Evolutionary conservation across 2,888 invertebrate genomes (phyloP), one percentile per base, ranked within the genome.

Genomic region (Epirrhoe alternata): DNA sequence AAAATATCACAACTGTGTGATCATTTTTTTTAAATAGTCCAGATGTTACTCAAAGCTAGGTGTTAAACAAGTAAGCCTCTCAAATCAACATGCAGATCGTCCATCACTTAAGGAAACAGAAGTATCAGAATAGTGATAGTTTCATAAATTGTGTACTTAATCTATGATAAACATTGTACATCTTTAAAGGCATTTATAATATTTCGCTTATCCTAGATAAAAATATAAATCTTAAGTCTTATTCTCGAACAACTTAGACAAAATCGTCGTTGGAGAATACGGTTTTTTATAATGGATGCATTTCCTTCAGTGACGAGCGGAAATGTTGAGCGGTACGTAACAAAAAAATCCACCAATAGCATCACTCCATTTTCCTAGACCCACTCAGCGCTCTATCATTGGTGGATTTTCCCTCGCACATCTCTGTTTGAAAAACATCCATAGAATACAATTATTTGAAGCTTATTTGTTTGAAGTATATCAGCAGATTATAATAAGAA

Each of bases 401-500:
- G 38, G 38, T 42, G 12, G 38, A 42, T 12, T 42, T 12, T 12
- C 12, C 38, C 38, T 42, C 10, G 10, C 38, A 42, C 12, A 42
- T 42, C 38, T 42, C 38, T 38, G 8, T 3, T 42, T 12, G 12
- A 42, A 42, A 42, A 10, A 12, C 12, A 42, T 12, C 12, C 38
- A 42, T 42, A 12, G 12, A 42, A 42, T 42, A 16, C 7, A 47
- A 14, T 45, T n/a, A n/a, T n/a, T n/a, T n/a, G n/a, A 47, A 16
- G 47, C 47, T 12, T 47, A 47, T 6, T 45, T 45, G 45, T n/a
- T 47, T 55, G 60, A 64, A 62, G 47, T 55, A 54, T n/a, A 5
- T 24, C 6, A 54, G 47, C 24, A 47, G 49, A 55, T 31, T 61
- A 67, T 57, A 67, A 66, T 42, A 66, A 64, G 49, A 74, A 72